These are phyloP conservation scores for Colaptes auratus DNA, from an alignment of 2,113 vertebrate genomes.

Conservation along the genomic window DNA sequence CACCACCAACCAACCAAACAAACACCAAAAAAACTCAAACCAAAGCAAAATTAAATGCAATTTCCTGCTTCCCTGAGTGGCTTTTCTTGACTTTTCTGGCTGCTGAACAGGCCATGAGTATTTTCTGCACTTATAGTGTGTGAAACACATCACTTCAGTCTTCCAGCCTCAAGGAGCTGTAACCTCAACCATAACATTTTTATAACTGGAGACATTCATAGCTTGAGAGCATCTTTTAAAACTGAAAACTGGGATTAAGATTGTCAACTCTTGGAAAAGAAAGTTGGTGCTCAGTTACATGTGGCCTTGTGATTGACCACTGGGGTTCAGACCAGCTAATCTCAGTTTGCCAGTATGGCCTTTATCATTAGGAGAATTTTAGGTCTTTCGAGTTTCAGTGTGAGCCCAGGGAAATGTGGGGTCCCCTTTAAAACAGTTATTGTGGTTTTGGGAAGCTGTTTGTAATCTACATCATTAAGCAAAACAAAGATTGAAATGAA, in stretches of 20 bases:
- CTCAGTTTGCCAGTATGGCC: background rate
- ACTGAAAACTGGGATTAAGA: constrained; percentile 12
- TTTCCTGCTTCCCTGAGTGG: background rate
- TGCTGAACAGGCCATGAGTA: background rate
- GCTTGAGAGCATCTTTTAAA: background rate
- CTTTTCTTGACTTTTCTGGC: background rate
- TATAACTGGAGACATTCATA: background rate
- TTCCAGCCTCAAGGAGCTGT: background rate
- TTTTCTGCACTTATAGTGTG: background rate
- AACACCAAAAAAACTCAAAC: too few species aligned
- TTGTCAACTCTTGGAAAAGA: background rate
- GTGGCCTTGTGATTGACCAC: background rate
- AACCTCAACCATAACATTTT: background rate
- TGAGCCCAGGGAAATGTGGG: background rate
- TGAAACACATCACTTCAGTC: background rate
- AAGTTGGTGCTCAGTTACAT: background rate
- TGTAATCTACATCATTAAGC: background rate
- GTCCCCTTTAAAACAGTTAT: background rate
- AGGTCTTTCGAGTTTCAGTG: background rate
- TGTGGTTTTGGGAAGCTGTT: background rate
- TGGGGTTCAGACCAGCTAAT: background rate
- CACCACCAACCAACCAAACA: too few species aligned
- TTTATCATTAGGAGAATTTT: constrained; percentile 1
- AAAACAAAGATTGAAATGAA: constrained; percentile 15
- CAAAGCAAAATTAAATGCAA: background rate